phyloP scores from a whole-genome alignment of 2,888 invertebrate species.

The Drosophila setosimentum region DNA sequence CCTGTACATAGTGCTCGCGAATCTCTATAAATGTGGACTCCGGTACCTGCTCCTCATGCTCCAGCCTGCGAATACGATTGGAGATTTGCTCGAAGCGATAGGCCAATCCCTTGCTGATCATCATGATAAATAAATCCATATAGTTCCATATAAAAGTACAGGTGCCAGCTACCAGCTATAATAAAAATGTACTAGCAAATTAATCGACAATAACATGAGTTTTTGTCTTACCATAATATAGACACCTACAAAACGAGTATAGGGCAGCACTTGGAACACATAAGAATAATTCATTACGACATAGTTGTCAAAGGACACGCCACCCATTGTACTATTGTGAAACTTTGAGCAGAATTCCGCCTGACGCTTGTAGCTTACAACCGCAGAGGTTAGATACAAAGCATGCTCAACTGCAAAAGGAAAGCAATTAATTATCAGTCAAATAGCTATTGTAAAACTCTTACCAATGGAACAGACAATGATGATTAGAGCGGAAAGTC shows the following conservation, averaged over 20 bases:
- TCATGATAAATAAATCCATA: conserved; percentile 90
- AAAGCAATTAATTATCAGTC: not conserved
- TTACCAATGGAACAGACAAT: conserved; percentile 73
- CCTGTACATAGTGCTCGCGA: conserved; percentile 89
- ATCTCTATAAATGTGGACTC: conserved; percentile 88
- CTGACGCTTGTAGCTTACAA: conserved; percentile 59
- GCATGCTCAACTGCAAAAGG: conserved; percentile 76
- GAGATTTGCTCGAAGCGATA: conserved; percentile 90
- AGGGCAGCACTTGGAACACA: conserved; percentile 74
- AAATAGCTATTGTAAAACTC: not conserved
- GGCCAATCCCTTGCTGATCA: conserved; percentile 89
- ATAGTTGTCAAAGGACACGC: conserved; percentile 62
- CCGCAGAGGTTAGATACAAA: conserved; percentile 70
- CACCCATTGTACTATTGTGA: conserved; percentile 58
- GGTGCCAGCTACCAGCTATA: conserved; percentile 67
- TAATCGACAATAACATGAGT: not conserved
- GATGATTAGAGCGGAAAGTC: conserved; percentile 69
- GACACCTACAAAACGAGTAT: conserved; percentile 52
- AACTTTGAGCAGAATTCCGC: conserved; percentile 50
- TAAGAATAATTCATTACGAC: conserved; percentile 73
- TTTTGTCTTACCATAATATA: conserved; percentile 68
- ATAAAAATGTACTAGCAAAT: not conserved
- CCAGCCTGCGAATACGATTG: conserved; percentile 74
- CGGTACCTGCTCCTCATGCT: conserved; percentile 74
- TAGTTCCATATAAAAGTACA: conserved; percentile 90